Evolutionary conservation across 1,140 invertebrate genomes (phyloP), one percentile per base, ranked within the genome.

Genomic region (Drosophila aff.): DNA sequence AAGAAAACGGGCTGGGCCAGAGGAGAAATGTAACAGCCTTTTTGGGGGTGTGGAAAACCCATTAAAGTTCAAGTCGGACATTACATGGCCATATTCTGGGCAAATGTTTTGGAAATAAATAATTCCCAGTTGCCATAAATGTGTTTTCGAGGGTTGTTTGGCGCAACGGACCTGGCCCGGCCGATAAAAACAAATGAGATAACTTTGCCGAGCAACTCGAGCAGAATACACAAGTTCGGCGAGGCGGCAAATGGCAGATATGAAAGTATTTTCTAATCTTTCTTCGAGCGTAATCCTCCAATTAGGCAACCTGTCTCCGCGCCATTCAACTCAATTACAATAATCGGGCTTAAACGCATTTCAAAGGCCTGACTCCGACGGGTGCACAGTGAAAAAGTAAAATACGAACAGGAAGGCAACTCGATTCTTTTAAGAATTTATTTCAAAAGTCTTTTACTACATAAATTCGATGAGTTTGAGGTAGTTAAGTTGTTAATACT

Each of bases 1-100:
- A 55, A 50, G 28, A 52, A 52, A 23, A 44, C 47, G 47, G 52
- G 46, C 36, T 11, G 73, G 44, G 46, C 9, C 16, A 53, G 46
- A 26, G 57, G 28, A 40, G 59, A 41, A 68, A 55, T 31, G 44
- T 62, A 36, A 50, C 41, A 53, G 49, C 50, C 63, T 71, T 53
- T 68, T 31, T 7, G 43, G 50, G 75, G 41, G 50, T 38, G 63
- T 36, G 28, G 50, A 71, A 80, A 84, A 50, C 44, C 47, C 47
- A 50, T 74, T 81, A 80, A 89, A 89, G 83, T 90, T 87, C 73
- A 90, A 89, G 81, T 81, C 79, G 73, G 57, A 65, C 74, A 82
- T 80, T 83, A 84, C 72, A 66, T 47, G 61, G 50, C 81, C 71
- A 64, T 61, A 77, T 77, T 74, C 77, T 64, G 81, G 68, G 72